Base-by-base conservation (phyloP, 2,888 invertebrate species). In the Campoplex nolae region DNA sequence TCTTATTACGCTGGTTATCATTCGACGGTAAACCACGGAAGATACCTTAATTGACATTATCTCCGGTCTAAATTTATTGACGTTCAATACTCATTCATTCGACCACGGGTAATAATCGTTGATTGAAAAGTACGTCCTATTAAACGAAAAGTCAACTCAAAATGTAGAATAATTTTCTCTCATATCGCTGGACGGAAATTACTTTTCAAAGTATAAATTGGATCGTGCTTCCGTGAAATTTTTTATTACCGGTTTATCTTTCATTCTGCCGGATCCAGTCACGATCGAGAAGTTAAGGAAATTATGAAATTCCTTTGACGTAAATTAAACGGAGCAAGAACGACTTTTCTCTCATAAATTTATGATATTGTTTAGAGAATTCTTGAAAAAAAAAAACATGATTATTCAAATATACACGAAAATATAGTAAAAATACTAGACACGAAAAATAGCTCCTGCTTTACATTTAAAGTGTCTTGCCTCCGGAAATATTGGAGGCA, bases 11-110 rank as follows among this genome's bases (percentile, higher is more conserved):
- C 13, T 62, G 76, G 58, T 67, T 58, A 74, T 62, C 45, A 35
- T 18, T 62, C 28, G 67, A 56, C 23, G 42, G 54, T 74, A 68
- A 70, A 83, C 70, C 54, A 62, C 65, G 81, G 70, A 77, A 78
- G 89, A 88, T 76, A 88, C 81, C 82, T 88, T 88, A 90, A 92
- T 91, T 90, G 90, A 90, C 89, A 87, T 90, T 88, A 75, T 88
- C 89, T 81, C 84, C 86, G 89, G 85, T 89, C 87, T 88, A 89
- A 88, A 91, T 92, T 58, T 90, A 90, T 89, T 88, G 84, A 81
- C 80, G 89, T 86, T 83, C 89, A 88, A 87, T 89, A 84, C 89
- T 90, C 90, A 89, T 92, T 90, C 90, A 56, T 82, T 84, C 68
- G 35, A 23, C 51, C 65, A 48, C 23, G 45, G 13, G 62, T 56